Evolutionary conservation across 1,140 invertebrate species (phyloP), one percentile per base, ranked within the genome.

Genomic region (Diabrotica undecimpunctata): DNA sequence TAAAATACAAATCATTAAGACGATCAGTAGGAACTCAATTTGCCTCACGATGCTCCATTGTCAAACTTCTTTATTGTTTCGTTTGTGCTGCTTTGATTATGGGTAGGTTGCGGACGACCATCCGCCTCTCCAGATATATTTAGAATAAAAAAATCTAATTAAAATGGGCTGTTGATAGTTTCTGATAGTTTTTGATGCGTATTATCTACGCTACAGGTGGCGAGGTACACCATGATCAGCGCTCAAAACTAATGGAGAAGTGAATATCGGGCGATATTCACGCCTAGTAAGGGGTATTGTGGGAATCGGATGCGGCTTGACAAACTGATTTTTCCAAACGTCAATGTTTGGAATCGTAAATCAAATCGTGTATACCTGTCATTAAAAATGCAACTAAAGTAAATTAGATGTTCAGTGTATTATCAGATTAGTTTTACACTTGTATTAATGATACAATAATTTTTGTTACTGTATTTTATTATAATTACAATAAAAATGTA

Each of bases 11-110:
- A 36, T 36, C 25, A 55, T 55, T 55, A 55, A 14, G 13, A 10
- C 35, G 35, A 69, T 50, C 67, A 66, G 67, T 69, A 69, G 67
- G 67, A 66, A 69, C 65, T 55, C 35, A 36, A 55, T 55, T 55
- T 25, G 13, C 13, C 35, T 55, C 64, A 62, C 61, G 67, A 66
- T 63, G 67, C 65, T 62, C 67, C 60, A 66, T 69, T 69, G 67
- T 69, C 67, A 66, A 66, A 66, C 64, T 65, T 50, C 60, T 69
- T 46, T 46, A 46, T 46, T 46, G 41, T 46, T 46, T 46, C 41
- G 41, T 46, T 46, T 46, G 41, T 46, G 41, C n/a, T 46, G 8
- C 41, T 8, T 46, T 46, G 8, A n/a, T 46, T 60, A 63, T 61
- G 51, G 54, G 54, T 55, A 55, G 54, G 54, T 14, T 14, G 10